Evolutionary conservation across 1,140 invertebrate species (phyloP), one percentile per base, ranked within the genome.

Genomic region (Homalodisca vitripennis): DNA sequence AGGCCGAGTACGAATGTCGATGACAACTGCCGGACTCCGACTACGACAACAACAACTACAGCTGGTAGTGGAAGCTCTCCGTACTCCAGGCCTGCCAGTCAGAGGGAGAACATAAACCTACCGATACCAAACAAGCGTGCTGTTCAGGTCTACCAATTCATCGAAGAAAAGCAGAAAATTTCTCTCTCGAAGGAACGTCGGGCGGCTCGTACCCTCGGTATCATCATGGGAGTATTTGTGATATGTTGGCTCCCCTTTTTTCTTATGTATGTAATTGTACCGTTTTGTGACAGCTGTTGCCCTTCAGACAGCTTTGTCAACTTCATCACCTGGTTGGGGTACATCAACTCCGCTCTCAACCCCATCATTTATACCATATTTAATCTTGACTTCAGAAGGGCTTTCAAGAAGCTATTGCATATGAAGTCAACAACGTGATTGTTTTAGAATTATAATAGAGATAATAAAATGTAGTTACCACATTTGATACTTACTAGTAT

Each of bases 321-420:
- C 78, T 93, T 95, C 76, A 93, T 95, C 74, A 95, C 93, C 30
- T 99, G 97, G 97, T 86, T 99, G 46, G 97, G 97, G 26, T 99
- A 99, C 79, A 88, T 98, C 69, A 99, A 99, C 81, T 98, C 95
- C 26, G 93, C 93, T n/a, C 84, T 98, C 13, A 98, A 98, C 81
- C 97, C 97, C 13, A 87, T 98, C 74, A 98, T 98, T 73, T 99
- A 98, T 80, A 98, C 95, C 0, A 97, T 98, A 78, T 98, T 98
- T 80, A 98, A 98, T 82, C 85, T 97, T 77, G 97, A 98, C 78
- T 99, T 98, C 80, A 86, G 96, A 68, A 85, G 89, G 76, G 95
- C 96, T 2, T 99, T 98, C 79, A 94, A 95, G 77, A 90, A 90
- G 78, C 81, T 94, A 27, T 82, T 94, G 46, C 90, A 89, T 73